A percentile compares a stretch with the other conserved stretches of the same genome.
Evolutionary conservation across 2,797 vertebrate genomes (phyloP).

Genomic region (Molossus alvarezi): DNA sequence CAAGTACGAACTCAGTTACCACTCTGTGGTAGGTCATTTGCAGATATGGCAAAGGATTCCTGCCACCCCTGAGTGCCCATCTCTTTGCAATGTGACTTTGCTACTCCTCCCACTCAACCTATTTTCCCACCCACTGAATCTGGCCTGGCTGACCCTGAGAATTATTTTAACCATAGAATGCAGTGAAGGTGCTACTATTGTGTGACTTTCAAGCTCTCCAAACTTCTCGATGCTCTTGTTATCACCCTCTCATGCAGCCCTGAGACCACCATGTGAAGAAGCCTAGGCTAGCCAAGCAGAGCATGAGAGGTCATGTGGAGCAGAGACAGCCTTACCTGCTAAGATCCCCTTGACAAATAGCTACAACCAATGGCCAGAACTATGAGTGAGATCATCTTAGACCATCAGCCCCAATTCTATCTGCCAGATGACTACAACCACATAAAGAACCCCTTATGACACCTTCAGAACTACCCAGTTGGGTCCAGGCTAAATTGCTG

Average conservation of each 20-base stretch:
- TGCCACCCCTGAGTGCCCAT: too few species aligned
- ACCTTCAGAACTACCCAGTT: neutral
- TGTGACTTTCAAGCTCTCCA: neutral
- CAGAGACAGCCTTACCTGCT: neutral
- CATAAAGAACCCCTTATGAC: neutral
- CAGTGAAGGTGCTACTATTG: neutral
- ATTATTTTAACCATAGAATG: neutral
- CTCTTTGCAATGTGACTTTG: neutral
- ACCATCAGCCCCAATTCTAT: neutral
- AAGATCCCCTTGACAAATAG: neutral
- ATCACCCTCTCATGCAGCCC: neutral
- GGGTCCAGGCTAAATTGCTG: neutral
- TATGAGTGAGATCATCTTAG: neutral
- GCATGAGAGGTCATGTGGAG: neutral
- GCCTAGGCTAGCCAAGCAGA: neutral
- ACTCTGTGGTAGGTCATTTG: neutral
- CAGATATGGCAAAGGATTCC: neutral
- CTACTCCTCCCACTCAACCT: neutral
- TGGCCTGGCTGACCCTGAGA: neutral
- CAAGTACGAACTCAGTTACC: neutral
- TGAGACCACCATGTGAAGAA: neutral
- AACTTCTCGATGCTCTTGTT: neutral
- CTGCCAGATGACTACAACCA: neutral
- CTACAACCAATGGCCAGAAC: neutral
- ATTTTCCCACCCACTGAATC: neutral